Percentiles rank a stretch among this genome's conserved stretches.
Conservation (phyloP, 2,888 invertebrate species). For the Ethmia dodecea region DNA sequence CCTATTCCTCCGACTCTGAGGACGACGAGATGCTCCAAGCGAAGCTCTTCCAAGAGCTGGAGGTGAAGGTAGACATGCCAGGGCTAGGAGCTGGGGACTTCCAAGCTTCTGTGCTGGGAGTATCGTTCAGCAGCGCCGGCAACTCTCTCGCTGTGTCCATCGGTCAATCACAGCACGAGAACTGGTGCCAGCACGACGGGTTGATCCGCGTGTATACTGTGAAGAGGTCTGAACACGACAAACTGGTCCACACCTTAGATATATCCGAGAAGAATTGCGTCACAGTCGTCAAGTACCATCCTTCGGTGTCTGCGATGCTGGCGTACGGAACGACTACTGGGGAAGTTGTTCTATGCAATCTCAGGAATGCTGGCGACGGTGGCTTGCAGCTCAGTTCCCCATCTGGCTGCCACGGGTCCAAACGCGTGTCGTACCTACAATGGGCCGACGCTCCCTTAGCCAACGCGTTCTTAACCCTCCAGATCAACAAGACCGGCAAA, state of each 20-base stretch:
- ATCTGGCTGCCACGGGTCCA: conserved; percentile 45
- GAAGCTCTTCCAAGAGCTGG: conserved; percentile 50
- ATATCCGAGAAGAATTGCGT: conserved; percentile 58
- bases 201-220: conserved; percentile 48
- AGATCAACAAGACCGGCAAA: conserved; percentile 45
- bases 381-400: conserved; percentile 44
- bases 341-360: conserved; percentile 53
- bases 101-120: conserved; percentile 36
- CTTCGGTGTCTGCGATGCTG: conserved; percentile 41
- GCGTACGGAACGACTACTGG: conserved; percentile 56
- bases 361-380: conserved; percentile 33
- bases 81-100: conserved; percentile 46
- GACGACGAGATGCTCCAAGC: conserved; percentile 49
- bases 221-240: conserved; percentile 68
- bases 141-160: conserved; percentile 53
- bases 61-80: conserved; percentile 28
- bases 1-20: conserved; percentile 52
- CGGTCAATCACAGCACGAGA: conserved; percentile 49
- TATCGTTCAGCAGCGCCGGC: conserved; percentile 56
- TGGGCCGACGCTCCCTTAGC: conserved; percentile 52
- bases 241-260: conserved; percentile 42
- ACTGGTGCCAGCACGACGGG: conserved; percentile 58
- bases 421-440: conserved; percentile 38
- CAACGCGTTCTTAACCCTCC: conserved; percentile 44
- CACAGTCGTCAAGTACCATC: conserved; percentile 50